Evolutionary conservation across 2,797 vertebrate genomes (phyloP).

Genomic region (Cetoscarus ocellatus): DNA sequence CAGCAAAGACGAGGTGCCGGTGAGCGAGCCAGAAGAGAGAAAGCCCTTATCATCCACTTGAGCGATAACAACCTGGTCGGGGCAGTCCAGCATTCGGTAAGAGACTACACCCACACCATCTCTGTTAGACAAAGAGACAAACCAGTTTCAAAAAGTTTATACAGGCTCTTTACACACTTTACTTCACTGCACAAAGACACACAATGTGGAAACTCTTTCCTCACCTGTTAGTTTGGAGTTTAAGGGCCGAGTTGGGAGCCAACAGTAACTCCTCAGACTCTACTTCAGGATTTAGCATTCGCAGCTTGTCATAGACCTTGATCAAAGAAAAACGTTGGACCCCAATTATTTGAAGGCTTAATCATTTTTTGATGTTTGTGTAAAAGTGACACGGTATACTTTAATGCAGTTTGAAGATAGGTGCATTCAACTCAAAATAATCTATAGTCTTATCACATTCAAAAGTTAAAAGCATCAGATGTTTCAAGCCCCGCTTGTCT

Average conservation of each 20-base stretch:
- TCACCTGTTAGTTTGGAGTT: slow-evolving; percentile 94
- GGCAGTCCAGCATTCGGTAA: slow-evolving; percentile 88
- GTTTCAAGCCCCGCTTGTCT: slow-evolving; percentile 46
- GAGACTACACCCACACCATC: slow-evolving; percentile 87
- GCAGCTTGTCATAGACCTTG: slow-evolving; percentile 95
- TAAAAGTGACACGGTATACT: slow-evolving; percentile 53
- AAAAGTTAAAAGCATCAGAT: slow-evolving; percentile 49
- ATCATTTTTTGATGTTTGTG: slow-evolving; percentile 61
- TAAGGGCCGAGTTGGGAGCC: slow-evolving; percentile 93
- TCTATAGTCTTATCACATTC: slow-evolving; percentile 64
- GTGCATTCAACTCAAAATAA: slow-evolving; percentile 60
- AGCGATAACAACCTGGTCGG: slow-evolving; percentile 84
- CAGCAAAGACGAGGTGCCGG: slow-evolving; percentile 89
- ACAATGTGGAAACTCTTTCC: slow-evolving; percentile 10
- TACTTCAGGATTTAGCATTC: slow-evolving; percentile 87
- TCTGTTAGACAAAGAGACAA: slow-evolving; percentile 72
- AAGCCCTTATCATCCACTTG: slow-evolving; percentile 90
- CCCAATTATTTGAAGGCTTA: slow-evolving; percentile 53
- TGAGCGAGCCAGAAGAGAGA: slow-evolving; percentile 87
- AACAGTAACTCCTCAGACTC: slow-evolving; percentile 91
- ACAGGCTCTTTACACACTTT: too few species aligned
- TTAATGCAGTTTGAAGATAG: slow-evolving; percentile 61
- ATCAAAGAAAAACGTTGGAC: slow-evolving; percentile 58
- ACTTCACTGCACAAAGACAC: neutral
- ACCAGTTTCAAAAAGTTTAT: neutral